Evolutionary conservation across 1,140 invertebrate genomes (phyloP).

Genomic region (Uloborus diversus): DNA sequence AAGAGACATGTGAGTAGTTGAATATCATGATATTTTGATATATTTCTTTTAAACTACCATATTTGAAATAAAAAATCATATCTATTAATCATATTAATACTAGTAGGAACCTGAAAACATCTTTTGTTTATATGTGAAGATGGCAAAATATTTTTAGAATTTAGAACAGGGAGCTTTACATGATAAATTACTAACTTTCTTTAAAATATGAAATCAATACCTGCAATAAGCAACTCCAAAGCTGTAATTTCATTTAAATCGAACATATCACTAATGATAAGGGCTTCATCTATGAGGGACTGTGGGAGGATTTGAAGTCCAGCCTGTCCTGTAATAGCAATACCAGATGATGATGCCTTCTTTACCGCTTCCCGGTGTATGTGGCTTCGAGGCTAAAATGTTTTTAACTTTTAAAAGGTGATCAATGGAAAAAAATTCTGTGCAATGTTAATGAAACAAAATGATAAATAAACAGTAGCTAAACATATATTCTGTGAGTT

Average conservation of each 20-base stretch:
- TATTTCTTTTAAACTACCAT: too few species aligned
- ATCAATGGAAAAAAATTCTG: constrained; percentile 25
- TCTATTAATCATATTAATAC: too few species aligned
- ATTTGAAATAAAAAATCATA: too few species aligned
- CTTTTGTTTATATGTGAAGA: too few species aligned
- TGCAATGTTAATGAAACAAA: constrained; percentile 26
- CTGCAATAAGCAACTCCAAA: constrained; percentile 82
- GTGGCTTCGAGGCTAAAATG: constrained; percentile 77
- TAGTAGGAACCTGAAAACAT: too few species aligned
- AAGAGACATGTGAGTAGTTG: too few species aligned
- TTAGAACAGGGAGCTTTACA: too few species aligned
- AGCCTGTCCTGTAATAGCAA: constrained; percentile 77
- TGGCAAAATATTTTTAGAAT: too few species aligned
- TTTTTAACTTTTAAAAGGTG: constrained; percentile 64
- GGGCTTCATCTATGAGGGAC: constrained; percentile 86
- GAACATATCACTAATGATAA: constrained; percentile 95
- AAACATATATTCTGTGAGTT: too few species aligned
- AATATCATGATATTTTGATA: too few species aligned
- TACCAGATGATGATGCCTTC: constrained; percentile 81
- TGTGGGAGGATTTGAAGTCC: constrained; percentile 81
- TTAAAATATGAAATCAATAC: not conserved
- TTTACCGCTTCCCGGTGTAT: constrained; percentile 80
- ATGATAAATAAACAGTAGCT: too few species aligned
- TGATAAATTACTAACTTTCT: too few species aligned
- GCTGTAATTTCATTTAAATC: constrained; percentile 90